A percentile compares a stretch with the other conserved stretches of the same genome.
Conservation (phyloP, 2,888 invertebrate genomes). For the Xylota segnis region DNA sequence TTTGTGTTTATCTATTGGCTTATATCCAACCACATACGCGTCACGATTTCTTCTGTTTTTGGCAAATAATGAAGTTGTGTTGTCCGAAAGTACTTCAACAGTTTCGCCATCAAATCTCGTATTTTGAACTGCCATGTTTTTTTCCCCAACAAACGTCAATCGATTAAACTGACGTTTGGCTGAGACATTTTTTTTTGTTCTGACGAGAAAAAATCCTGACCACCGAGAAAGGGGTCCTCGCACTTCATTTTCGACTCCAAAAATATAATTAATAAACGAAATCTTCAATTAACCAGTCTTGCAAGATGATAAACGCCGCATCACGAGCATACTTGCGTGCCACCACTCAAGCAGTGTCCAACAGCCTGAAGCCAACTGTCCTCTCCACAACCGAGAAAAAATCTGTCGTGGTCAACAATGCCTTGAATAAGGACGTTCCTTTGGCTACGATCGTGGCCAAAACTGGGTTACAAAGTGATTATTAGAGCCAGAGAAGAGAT, state of each 20-base stretch:
- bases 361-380: constrained; percentile 87
- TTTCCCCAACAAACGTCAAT: constrained; percentile 58
- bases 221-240: constrained; percentile 45
- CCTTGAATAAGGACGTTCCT: constrained; percentile 85
- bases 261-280: constrained; percentile 42
- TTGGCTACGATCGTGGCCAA: constrained; percentile 87
- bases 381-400: constrained; percentile 85
- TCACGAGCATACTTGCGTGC: constrained; percentile 87
- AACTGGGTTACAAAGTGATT: constrained; percentile 86
- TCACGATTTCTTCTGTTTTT: not conserved
- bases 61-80: not conserved
- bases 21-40: too few relatives aligned
- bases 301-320: constrained; percentile 88
- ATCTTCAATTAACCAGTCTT: constrained; percentile 20
- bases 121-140: constrained; percentile 21
- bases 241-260: constrained; percentile 46
- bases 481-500: constrained; percentile 33
- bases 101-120: not conserved
- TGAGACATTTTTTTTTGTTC: constrained; percentile 59
- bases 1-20: too few relatives aligned
- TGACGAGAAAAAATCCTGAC: constrained; percentile 55
- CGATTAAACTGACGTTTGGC: constrained; percentile 46
- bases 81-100: not conserved
- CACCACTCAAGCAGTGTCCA: constrained; percentile 88
- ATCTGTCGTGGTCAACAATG: constrained; percentile 84